Conservation (phyloP, 2,797 vertebrate genomes). For the Gymnothorax reevesii region DNA sequence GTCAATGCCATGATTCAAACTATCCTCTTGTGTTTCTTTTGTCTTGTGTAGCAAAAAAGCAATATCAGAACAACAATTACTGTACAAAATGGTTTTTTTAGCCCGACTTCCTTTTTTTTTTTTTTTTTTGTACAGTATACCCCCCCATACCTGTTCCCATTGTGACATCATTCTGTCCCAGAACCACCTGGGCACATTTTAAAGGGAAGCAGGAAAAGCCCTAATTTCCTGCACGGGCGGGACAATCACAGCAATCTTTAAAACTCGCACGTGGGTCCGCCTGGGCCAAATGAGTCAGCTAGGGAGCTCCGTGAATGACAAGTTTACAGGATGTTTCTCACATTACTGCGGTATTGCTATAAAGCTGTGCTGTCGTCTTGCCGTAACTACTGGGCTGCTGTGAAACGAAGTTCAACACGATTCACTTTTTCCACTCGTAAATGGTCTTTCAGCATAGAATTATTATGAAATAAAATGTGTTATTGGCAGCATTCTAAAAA, state of each 20-base stretch:
- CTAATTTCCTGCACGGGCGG: conserved; percentile 47
- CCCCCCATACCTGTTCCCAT: conserved; percentile 22
- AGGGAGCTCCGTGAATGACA: neutral
- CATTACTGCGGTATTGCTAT: neutral
- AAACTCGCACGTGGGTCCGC: conserved; percentile 17
- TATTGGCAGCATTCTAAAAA: neutral
- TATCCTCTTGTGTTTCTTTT: too few relatives aligned
- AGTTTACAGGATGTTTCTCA: neutral
- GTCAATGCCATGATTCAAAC: too few relatives aligned
- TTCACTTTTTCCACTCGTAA: neutral
- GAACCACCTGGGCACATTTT: conserved; percentile 58
- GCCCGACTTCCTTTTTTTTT: too few relatives aligned
- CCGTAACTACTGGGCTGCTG: neutral
- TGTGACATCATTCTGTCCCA: conserved; percentile 32
- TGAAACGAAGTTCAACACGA: neutral
- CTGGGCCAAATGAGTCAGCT: neutral
- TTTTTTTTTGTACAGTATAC: neutral
- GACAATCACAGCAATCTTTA: conserved; percentile 62
- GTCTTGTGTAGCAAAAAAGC: too few relatives aligned
- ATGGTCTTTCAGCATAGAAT: neutral
- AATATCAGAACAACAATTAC: too few relatives aligned
- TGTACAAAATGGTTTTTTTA: too few relatives aligned
- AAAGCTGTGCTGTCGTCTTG: neutral
- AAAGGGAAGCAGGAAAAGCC: conserved; percentile 59
- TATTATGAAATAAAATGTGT: neutral